Base-by-base conservation (phyloP, 2,113 vertebrate genomes). In the Peromyscus maniculatus region DNA sequence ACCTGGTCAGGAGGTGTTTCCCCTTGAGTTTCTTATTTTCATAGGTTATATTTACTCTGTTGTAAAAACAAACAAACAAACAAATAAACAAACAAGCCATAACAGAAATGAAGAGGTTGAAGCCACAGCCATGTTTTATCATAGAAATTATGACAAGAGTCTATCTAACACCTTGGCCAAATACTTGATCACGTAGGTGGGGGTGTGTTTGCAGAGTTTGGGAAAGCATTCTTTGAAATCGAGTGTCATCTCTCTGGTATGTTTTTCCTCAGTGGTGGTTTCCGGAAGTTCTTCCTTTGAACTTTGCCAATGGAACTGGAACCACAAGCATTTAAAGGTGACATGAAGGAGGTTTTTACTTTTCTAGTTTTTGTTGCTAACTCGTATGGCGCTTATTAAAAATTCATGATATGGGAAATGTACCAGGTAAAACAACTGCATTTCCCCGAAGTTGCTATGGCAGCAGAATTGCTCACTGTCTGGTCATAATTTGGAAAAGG, bases 51-150 rank as follows among this genome's bases (percentile, higher is more conserved):
- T 87, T 92, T 94, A 87, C 43, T 93, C 88, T 66, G 11, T 10
- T 69, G 2, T 88, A n/a, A 39, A 86, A 89, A 87, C 92, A 69
- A 36, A 71, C 67, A 71, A 69, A 33, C 31, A 69, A 36, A 71
- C 67, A 71, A 36, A 71, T 31, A 71, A 69, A 33, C 31, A 69
- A n/a, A 17, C 59, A 69, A 91, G 28, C 62, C 46, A 13, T 55
- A 77, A 82, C 66, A 46, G 49, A 93, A 93, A 92, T 62, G 28
- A 86, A 33, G 26, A 83, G 43, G 31, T 21, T 94, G 77, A 90
- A 91, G 57, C 69, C 69, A 69, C 1, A 13, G 31, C 57, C 75
- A 36, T 49, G 78, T 91, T 97, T 93, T 15, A 55, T 86, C 36
- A 59, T 7, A 87, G 71, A 89, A 75, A 57, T 57, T 43, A 84